These are phyloP conservation scores for Pipra filicauda DNA, from an alignment of 2,113 vertebrate genomes.

Conservation along the genomic window DNA sequence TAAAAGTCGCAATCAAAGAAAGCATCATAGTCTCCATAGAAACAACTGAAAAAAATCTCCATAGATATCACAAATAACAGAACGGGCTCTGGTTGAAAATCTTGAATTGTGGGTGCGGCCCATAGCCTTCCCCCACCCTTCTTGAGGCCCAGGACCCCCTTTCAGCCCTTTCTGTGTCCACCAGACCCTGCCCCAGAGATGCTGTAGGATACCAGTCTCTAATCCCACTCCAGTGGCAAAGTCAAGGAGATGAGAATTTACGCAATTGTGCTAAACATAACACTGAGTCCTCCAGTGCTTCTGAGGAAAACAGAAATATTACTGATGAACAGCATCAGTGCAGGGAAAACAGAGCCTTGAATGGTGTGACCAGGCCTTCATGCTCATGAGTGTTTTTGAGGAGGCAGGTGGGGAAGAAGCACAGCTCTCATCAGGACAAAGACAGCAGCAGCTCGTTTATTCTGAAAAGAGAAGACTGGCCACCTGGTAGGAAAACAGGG, in stretches of 20 bases:
- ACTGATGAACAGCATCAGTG: background rate
- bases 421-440: background rate
- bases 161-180: background rate
- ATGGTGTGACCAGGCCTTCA: fast-evolving
- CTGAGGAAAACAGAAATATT: background rate
- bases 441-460: background rate
- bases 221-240: background rate
- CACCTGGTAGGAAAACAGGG: background rate
- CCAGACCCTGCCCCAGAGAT: background rate
- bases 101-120: background rate
- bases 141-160: background rate
- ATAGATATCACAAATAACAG: background rate
- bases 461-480: background rate
- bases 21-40: slow-evolving; percentile 27
- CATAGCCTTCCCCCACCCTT: background rate
- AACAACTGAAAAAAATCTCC: background rate
- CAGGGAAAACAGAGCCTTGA: background rate
- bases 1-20: background rate
- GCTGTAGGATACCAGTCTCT: fast-evolving
- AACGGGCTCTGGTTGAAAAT: background rate
- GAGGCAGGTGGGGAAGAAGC: background rate
- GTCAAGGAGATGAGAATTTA: background rate
- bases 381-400: fast-evolving
- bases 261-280: background rate
- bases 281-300: fast-evolving